Percentiles rank a stretch among this genome's conserved stretches.
These are phyloP conservation scores for Petrolisthes cinctipes DNA, from an alignment of 2,888 invertebrate genomes.

Conservation along the genomic window DNA sequence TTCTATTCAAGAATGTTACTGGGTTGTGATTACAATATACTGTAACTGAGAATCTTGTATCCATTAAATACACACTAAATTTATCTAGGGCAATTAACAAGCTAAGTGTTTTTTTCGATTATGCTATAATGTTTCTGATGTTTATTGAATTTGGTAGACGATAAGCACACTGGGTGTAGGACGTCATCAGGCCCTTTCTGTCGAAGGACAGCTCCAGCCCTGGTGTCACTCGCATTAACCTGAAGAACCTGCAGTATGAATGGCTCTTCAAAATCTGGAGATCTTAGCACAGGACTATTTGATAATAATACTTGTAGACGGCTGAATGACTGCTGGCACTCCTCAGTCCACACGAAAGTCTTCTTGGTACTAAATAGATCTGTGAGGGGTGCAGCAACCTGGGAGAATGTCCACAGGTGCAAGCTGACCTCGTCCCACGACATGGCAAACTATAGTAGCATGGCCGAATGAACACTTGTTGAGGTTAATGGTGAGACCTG, in stretches of 20 bases:
- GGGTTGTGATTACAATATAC: constrained; percentile 23
- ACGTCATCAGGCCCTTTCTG: constrained; percentile 7
- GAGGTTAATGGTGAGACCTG: background rate
- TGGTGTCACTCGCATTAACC: constrained; percentile 19
- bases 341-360: background rate
- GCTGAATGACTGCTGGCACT: background rate
- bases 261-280: background rate
- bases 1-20: constrained; percentile 12
- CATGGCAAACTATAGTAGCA: constrained; percentile 4
- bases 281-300: constrained; percentile 5
- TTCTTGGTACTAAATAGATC: constrained; percentile 19
- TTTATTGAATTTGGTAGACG: constrained; percentile 20
- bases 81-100: constrained; percentile 2
- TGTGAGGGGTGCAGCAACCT: constrained; percentile 20
- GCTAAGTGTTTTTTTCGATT: constrained; percentile 22
- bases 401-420: background rate
- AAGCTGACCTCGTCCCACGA: background rate
- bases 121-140: constrained; percentile 21
- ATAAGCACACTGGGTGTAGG: constrained; percentile 21
- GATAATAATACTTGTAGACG: background rate
- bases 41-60: background rate
- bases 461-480: background rate
- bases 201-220: constrained; percentile 29
- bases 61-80: background rate
- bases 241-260: background rate